Conservation (phyloP, 2,113 vertebrate species). For the Sorex fumeus region DNA sequence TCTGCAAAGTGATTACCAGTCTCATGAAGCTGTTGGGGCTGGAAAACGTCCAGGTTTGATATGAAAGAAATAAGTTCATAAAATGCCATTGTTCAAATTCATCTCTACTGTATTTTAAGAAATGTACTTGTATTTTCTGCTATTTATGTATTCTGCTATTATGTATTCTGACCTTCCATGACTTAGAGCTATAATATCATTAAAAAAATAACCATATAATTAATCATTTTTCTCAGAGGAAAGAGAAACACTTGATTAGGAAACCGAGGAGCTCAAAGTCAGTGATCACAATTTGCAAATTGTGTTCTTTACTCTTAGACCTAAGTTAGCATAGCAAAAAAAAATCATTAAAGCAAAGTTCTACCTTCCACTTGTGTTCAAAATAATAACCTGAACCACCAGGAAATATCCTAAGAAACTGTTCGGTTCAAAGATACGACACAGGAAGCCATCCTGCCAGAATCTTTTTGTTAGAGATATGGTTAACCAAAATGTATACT, state of each 20-base stretch:
- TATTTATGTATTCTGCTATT: slow-evolving; percentile 1
- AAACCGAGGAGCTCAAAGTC: background rate
- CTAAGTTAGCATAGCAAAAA: background rate
- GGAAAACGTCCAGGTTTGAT: background rate
- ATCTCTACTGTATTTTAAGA: background rate
- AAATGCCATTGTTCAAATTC: background rate
- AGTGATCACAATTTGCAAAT: background rate
- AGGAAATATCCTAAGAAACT: slow-evolving; percentile 21
- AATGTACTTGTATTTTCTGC: background rate
- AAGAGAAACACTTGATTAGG: background rate
- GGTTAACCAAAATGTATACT: background rate
- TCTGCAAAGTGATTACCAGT: background rate
- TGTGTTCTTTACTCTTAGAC: background rate
- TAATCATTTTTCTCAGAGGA: background rate
- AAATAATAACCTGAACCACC: background rate
- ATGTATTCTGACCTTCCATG: background rate
- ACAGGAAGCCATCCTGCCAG: background rate
- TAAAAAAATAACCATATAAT: background rate
- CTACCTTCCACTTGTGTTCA: background rate
- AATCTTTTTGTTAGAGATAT: background rate
- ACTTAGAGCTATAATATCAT: background rate
- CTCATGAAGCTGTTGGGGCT: background rate
- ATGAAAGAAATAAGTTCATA: background rate
- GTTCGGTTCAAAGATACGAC: too few relatives aligned
- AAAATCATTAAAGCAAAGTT: background rate